phyloP scores from a whole-genome alignment of 2,113 vertebrate genomes.

The Apaloderma vittatum region DNA sequence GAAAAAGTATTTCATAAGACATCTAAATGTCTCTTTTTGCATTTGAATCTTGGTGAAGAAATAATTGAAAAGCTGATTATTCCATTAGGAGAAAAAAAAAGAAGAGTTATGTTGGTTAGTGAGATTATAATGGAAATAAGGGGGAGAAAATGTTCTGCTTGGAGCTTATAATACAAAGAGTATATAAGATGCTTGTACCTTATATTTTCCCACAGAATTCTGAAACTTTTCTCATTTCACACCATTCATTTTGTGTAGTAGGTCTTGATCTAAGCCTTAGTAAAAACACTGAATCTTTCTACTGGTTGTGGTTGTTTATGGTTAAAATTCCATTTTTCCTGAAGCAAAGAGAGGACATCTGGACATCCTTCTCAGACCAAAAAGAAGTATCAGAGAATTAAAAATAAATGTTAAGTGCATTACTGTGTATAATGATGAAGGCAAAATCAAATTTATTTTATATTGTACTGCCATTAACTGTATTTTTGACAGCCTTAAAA shows the following conservation, averaged over 20 bases:
- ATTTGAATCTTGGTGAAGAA: not conserved
- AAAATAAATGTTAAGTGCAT: not conserved
- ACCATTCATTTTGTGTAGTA: not conserved
- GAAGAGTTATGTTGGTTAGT: not conserved
- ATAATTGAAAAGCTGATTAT: not conserved
- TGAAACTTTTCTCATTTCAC: not conserved
- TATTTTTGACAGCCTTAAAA: not conserved
- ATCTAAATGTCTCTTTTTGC: not conserved
- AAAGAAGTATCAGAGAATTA: not conserved
- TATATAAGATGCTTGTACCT: not conserved
- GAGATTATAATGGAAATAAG: not conserved
- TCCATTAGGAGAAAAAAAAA: not conserved
- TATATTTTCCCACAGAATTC: not conserved
- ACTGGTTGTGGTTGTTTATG: not conserved
- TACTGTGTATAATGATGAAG: not conserved
- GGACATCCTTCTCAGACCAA: not conserved
- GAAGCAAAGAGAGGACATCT: not conserved
- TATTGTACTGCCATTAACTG: fast-evolving
- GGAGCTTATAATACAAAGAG: not conserved
- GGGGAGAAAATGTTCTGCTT: not conserved
- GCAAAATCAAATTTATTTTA: not conserved
- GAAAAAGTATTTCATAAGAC: not conserved
- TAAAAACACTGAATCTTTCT: not conserved
- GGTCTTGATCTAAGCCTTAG: not conserved
- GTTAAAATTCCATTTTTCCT: not conserved